Evolutionary conservation across 1,140 invertebrate species (phyloP), one percentile per base, ranked within the genome.

Genomic region (Nymphalis io): DNA sequence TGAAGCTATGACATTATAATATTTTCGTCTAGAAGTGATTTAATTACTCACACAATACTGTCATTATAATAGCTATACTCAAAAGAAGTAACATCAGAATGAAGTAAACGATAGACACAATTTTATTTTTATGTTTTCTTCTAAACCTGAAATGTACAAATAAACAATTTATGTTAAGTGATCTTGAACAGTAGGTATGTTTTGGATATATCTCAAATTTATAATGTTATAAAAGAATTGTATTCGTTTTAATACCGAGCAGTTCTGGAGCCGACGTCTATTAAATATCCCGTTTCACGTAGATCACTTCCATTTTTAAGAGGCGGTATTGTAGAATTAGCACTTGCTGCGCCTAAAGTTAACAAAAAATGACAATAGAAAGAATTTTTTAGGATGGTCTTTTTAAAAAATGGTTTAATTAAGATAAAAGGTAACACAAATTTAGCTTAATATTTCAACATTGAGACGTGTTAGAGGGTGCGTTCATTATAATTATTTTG

Each of bases 71-170:
- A 46, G 92, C 78, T 74, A 93, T 86, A 39, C 90, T 78, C 6
- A 91, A 60, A 66, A 92, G 73, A 23, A 93, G 63, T 39, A 90
- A 60, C 23, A 93, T 77, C 48, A 93, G 72, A 13, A 87, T 44
- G 42, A 92, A 60, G 18, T 93, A 72, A 27, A 89, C 59, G 6
- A 89, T 73, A 20, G 93, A 60, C 10, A 92, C 72, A 15, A 90
- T 79, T 79, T 92, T 93, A 68, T 90, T 88, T 74, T 89, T 91
- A 65, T 93, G 92, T 87, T 91, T 93, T 80, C 93, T 88, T 57
- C 93, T 84, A 76, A 93, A 93, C 69, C 93, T 94, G 75, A 69
- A 92, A 33, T 27, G 20, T 20, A 2, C 18, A 51, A 51, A 51
- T 51, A 51, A 20, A 18, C 12, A 18, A 51, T 21, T 33, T 33